These are phyloP conservation scores for Procavia capensis DNA, from an alignment of 2,113 vertebrate species.

Conservation along the genomic window DNA sequence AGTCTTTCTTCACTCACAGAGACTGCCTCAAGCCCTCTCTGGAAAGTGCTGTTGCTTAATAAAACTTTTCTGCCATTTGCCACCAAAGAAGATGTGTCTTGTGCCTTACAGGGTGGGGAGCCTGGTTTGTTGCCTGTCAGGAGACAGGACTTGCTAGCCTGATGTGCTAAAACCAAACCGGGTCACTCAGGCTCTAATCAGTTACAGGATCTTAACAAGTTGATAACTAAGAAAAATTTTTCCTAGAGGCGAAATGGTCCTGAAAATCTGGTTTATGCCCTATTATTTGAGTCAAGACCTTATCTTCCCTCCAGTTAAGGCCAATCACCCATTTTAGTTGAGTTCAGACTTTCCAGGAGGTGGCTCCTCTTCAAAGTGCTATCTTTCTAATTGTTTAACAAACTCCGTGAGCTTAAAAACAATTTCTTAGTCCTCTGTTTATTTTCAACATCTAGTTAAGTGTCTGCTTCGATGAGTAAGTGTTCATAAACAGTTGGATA, in stretches of 20 bases:
- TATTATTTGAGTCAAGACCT: not conserved
- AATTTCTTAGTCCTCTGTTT: not conserved
- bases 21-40: no score
- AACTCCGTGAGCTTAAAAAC: not conserved
- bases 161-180: no score
- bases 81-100: no score
- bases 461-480: not conserved
- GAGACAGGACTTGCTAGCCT: no score
- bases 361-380: not conserved
- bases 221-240: not conserved
- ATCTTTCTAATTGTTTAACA: no score
- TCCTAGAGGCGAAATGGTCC: not conserved
- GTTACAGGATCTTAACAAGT: no score
- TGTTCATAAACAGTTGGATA: not conserved
- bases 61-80: no score
- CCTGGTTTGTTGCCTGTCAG: no score
- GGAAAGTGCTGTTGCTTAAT: no score
- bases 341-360: not conserved
- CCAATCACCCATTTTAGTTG: not conserved
- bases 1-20: no score
- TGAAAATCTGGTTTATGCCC: constrained; percentile 20
- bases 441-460: not conserved
- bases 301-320: not conserved
- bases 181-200: no score
- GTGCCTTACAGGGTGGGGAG: no score